Percentiles rank a stretch among this genome's conserved stretches.
phyloP scores from a whole-genome alignment of 2,888 invertebrate species.

The Hydrotaea cyrtoneurina region DNA sequence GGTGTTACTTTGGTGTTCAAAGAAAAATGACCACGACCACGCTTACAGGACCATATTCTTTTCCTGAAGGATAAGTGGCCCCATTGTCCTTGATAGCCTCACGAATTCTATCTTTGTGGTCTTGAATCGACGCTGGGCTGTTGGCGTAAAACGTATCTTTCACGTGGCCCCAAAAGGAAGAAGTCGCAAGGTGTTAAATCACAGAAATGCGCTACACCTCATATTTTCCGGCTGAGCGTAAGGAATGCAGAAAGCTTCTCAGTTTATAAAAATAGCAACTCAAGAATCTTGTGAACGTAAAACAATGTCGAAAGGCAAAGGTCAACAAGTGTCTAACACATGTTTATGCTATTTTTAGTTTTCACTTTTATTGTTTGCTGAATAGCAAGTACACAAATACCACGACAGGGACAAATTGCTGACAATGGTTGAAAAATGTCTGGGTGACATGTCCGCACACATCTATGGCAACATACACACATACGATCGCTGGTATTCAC shows the following conservation, averaged over 20 bases:
- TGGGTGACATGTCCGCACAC: not conserved
- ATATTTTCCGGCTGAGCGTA: not conserved
- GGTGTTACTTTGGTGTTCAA: too few species aligned
- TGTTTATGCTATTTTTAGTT: not conserved
- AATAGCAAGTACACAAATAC: conserved; percentile 31
- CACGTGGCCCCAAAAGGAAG: too few species aligned
- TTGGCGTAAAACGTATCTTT: too few species aligned
- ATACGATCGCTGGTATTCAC: not conserved
- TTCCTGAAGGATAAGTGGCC: too few species aligned
- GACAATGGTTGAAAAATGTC: conserved; percentile 41
- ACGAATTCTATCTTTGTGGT: too few species aligned
- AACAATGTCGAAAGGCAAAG: conserved; percentile 35
- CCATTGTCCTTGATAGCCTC: too few species aligned
- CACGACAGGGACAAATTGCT: conserved; percentile 33
- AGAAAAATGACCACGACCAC: too few species aligned
- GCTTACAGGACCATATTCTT: too few species aligned
- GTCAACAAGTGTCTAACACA: conserved; percentile 72
- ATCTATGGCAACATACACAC: not conserved
- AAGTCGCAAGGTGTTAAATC: too few species aligned
- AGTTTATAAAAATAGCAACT: conserved; percentile 20
- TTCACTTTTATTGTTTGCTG: conserved; percentile 36
- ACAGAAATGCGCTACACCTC: not conserved
- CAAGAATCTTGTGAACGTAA: not conserved
- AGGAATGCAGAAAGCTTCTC: not conserved
- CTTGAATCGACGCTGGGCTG: too few species aligned